Conservation (phyloP, 2,113 vertebrate species). For the Burhinus bistriatus region DNA sequence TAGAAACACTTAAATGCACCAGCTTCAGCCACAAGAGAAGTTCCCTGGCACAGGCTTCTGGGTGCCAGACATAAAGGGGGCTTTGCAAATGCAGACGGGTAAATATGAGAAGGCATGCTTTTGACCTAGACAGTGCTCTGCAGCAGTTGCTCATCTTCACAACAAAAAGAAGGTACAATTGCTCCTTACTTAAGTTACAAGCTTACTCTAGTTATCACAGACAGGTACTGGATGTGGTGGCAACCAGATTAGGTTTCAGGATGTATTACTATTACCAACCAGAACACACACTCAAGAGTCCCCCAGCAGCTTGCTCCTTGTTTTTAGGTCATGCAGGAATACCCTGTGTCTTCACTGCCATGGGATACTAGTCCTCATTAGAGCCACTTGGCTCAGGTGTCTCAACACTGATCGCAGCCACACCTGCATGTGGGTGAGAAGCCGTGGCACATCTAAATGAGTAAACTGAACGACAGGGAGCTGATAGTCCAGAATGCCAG, state of each 20-base stretch:
- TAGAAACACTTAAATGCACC: background rate
- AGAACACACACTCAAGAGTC: background rate
- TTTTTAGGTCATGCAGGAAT: background rate
- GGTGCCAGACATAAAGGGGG: background rate
- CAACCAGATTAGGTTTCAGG: background rate
- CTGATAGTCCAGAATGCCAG: background rate
- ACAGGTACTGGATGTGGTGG: background rate
- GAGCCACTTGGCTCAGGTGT: background rate
- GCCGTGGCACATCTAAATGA: background rate
- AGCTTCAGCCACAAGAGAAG: background rate
- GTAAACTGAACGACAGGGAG: background rate
- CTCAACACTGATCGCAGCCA: background rate
- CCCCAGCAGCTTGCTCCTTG: background rate
- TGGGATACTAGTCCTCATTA: background rate
- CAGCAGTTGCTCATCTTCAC: background rate
- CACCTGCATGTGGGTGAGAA: background rate
- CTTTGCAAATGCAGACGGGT: background rate
- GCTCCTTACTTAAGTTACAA: background rate
- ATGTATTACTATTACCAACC: background rate
- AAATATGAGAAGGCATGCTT: background rate
- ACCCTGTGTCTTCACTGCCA: background rate
- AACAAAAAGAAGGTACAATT: background rate
- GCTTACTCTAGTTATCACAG: background rate
- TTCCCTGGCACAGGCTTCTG: background rate
- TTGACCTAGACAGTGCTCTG: background rate